Evolutionary conservation across 1,140 invertebrate species (phyloP), one percentile per base, ranked within the genome.

Genomic region (Cydia pomonella): DNA sequence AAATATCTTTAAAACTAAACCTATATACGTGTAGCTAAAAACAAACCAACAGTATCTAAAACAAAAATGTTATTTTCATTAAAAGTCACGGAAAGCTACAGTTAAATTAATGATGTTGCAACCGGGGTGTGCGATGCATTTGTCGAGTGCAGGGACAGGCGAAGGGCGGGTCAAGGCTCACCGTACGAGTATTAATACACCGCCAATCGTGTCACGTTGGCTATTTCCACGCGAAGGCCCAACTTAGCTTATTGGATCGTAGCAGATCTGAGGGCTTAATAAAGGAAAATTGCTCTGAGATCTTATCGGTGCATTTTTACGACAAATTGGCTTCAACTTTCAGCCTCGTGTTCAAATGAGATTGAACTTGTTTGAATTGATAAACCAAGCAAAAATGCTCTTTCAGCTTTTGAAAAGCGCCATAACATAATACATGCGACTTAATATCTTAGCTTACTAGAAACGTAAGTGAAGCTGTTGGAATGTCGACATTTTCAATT

Each of bases 161-260:
- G 44, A 69, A 59, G 74, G 74, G 25, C 63, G 47, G 74, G 74
- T 71, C 74, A 75, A 75, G 74, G 74, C 63, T 25, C 23, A 62
- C 73, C 13, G 41, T 23, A 50, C 21, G 21, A 12, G 64, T 71
- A 75, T 75, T 75, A 63, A 75, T 75, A 75, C 38, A 10, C 59
- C 62, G 25, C 79, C 64, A 74, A 82, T 84, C 78, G 79, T 74
- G 77, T 81, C 79, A 78, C 80, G 75, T 75, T 74, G 66, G 76
- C 76, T 82, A 86, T 80, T 80, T 83, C 78, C 72, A 80, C 73
- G 29, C 75, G 74, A 82, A 87, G 79, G 84, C 74, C 80, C 47
- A 25, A 38, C 59, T 21, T 69, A 69, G 29, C 27, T 29, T 69
- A 69, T 69, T 69, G 64, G 33, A 69, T 69, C 64, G 64, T 69